phyloP scores from a whole-genome alignment of 2,888 invertebrate species.

The Drosophila meridiana region DNA sequence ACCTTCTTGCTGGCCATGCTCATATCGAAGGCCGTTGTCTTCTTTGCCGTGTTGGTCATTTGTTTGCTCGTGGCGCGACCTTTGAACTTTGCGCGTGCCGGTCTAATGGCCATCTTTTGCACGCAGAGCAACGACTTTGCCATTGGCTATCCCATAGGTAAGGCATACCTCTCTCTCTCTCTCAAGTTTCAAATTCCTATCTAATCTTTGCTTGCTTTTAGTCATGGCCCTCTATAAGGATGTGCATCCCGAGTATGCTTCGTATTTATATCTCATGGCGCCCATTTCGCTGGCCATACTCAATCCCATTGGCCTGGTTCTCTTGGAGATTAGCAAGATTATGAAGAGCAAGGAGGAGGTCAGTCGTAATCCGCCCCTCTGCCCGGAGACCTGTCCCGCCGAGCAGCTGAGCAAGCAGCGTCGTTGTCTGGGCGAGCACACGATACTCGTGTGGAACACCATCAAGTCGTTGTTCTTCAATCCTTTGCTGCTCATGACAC shows the following conservation, averaged over 20 bases:
- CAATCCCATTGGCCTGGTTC: conserved; percentile 95
- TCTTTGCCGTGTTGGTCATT: conserved; percentile 91
- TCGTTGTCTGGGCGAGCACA: conserved; percentile 77
- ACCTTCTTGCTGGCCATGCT: conserved; percentile 94
- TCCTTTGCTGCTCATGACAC: conserved; percentile 96
- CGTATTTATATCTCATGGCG: conserved; percentile 96
- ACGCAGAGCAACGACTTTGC: conserved; percentile 99
- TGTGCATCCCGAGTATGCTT: conserved; percentile 94
- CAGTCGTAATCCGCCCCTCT: conserved; percentile 69
- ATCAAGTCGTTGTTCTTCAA: conserved; percentile 92
- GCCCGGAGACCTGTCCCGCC: conserved; percentile 80
- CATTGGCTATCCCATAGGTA: conserved; percentile 96
- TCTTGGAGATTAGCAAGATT: conserved; percentile 91
- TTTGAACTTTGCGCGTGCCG: conserved; percentile 92
- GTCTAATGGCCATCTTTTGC: conserved; percentile 96
- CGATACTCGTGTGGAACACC: conserved; percentile 85
- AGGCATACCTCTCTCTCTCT: conserved; percentile 6
- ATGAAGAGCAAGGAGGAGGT: conserved; percentile 81
- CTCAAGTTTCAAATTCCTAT: not conserved
- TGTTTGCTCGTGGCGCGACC: conserved; percentile 93
- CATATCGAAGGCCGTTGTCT: conserved; percentile 93
- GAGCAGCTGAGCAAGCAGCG: conserved; percentile 75
- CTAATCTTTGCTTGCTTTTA: conserved; percentile 79
- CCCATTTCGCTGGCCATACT: conserved; percentile 96
- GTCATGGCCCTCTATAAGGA: conserved; percentile 94